Conservation (phyloP, 2,797 vertebrate genomes). For the Danio aesculapii region DNA sequence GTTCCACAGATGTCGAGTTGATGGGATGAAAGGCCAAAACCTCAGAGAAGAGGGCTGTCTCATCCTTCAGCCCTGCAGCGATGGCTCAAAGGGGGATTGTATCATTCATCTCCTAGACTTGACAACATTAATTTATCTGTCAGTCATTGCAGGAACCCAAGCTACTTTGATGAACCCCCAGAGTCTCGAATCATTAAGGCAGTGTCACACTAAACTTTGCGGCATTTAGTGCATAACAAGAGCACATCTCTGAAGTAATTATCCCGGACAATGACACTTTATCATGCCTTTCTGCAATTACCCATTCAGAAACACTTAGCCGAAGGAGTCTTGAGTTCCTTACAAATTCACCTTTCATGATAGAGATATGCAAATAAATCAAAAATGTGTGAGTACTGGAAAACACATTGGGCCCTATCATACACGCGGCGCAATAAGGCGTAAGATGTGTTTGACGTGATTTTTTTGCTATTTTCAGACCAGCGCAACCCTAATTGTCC, state of each 20-base stretch:
- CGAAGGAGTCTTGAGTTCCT: constrained; percentile 54
- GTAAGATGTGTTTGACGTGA: no score
- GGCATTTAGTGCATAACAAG: constrained; percentile 82
- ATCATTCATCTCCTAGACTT: constrained; percentile 85
- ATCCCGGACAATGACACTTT: constrained; percentile 70
- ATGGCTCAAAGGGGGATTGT: constrained; percentile 82
- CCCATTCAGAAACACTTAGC: constrained; percentile 63
- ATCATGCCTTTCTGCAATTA: constrained; percentile 68
- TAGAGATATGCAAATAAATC: constrained; percentile 15
- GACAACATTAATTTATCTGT: constrained; percentile 94
- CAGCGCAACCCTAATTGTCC: no score
- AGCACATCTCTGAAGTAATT: constrained; percentile 81
- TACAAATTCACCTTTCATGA: not conserved
- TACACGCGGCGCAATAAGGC: no score
- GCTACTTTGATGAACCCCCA: constrained; percentile 74
- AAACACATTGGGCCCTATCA: no score
- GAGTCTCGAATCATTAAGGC: constrained; percentile 89
- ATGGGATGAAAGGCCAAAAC: constrained; percentile 68
- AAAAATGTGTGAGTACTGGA: not conserved
- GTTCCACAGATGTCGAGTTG: constrained; percentile 44
- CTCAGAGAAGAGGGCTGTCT: constrained; percentile 67
- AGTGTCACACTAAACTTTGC: constrained; percentile 77
- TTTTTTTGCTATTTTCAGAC: no score
- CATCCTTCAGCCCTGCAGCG: constrained; percentile 87
- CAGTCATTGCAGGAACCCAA: constrained; percentile 81